phyloP scores from a whole-genome alignment of 2,113 vertebrate species.

The Spilogale gracilis region DNA sequence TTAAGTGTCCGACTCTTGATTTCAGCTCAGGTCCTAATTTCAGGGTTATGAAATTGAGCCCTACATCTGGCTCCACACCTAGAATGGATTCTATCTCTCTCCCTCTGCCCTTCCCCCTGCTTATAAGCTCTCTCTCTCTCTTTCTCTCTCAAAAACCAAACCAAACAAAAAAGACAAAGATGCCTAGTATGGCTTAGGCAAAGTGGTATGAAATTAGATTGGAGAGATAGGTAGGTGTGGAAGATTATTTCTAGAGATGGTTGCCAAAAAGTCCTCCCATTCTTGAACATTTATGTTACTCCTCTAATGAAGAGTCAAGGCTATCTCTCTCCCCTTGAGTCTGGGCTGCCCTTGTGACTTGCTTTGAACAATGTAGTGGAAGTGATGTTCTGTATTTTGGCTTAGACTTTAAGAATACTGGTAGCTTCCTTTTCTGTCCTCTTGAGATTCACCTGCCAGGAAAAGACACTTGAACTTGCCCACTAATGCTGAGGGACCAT shows the following conservation, averaged over 20 bases:
- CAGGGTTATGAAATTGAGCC: not conserved
- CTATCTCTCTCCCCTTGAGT: not conserved
- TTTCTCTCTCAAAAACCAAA: not conserved
- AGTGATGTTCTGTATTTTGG: not conserved
- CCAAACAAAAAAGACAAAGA: not conserved
- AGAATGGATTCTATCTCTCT: not conserved
- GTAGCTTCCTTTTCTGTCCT: not conserved
- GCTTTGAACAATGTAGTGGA: not conserved
- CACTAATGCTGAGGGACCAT: not conserved
- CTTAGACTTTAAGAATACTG: not conserved
- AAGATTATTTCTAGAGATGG: conserved; percentile 11
- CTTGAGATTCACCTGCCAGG: conserved; percentile 12
- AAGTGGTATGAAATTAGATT: not conserved
- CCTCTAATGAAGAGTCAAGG: not conserved
- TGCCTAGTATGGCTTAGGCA: not conserved
- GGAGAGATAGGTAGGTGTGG: not conserved
- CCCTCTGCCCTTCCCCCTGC: not conserved
- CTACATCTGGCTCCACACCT: not conserved
- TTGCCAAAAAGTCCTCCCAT: not conserved
- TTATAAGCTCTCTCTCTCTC: not conserved
- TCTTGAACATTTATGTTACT: not conserved
- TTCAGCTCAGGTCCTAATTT: not conserved
- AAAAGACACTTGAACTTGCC: not conserved
- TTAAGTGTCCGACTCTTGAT: not conserved
- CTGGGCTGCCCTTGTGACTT: not conserved